Conservation (phyloP, 2,113 vertebrate genomes). For the Daboia siamensis region DNA sequence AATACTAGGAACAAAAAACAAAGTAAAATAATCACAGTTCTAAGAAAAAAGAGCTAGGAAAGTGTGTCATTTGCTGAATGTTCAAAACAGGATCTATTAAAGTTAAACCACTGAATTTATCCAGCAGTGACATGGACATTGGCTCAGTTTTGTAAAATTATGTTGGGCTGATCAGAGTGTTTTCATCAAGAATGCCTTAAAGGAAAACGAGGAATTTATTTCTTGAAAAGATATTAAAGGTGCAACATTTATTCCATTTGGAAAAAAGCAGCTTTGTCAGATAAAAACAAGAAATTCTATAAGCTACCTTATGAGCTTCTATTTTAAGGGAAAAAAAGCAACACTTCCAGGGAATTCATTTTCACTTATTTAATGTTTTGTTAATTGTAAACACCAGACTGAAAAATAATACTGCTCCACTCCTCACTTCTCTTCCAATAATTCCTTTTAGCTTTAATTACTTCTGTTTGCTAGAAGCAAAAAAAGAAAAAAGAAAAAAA, state of each 20-base stretch:
- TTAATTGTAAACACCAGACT: background rate
- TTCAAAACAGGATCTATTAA: constrained; percentile 5
- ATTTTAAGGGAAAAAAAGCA: background rate
- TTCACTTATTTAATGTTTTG: background rate
- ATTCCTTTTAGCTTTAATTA: background rate
- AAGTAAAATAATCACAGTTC: constrained; percentile 18
- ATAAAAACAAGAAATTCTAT: background rate
- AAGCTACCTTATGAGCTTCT: background rate
- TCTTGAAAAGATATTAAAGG: background rate
- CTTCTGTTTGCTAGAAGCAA: background rate
- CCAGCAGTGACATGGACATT: background rate
- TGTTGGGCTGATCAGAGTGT: background rate
- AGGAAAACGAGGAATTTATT: constrained; percentile 1
- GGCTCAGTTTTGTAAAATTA: constrained; percentile 10
- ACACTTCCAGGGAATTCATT: background rate
- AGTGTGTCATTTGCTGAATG: background rate
- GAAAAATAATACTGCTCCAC: background rate
- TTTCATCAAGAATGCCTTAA: background rate
- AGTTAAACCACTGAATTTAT: background rate
- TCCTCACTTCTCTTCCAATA: background rate
- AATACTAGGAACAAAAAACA: background rate
- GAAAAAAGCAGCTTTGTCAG: background rate
- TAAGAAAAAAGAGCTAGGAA: background rate
- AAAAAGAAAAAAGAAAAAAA: too few relatives aligned
- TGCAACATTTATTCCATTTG: background rate